Evolutionary conservation across 2,797 vertebrate species (phyloP).

Genomic region (Prionace glauca): DNA sequence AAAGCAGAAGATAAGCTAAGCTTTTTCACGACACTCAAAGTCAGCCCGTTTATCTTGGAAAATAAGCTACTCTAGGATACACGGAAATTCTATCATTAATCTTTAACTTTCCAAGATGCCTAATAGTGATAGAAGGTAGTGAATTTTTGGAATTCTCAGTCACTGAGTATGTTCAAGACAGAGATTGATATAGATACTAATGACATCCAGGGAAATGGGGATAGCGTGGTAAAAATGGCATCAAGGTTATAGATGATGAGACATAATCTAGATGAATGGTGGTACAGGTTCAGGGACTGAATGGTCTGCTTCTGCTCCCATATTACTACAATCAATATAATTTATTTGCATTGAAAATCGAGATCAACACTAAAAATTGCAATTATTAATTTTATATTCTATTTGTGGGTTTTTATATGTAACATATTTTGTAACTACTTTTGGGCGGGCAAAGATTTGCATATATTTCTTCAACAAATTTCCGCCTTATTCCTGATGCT

Average conservation of each 20-base stretch:
- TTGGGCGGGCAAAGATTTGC: not conserved
- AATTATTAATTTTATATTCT: not conserved
- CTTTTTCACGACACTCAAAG: not conserved
- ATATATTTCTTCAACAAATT: slow-evolving; percentile 7
- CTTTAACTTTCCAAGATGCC: not conserved
- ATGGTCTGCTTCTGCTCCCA: too few relatives aligned
- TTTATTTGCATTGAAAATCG: not conserved
- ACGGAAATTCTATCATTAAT: not conserved
- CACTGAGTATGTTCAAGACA: too few relatives aligned
- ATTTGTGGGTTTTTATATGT: not conserved
- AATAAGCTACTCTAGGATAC: not conserved
- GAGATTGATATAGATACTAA: too few relatives aligned
- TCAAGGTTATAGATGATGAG: too few relatives aligned
- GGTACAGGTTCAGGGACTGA: too few relatives aligned
- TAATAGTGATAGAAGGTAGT: not conserved
- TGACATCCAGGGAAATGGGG: too few relatives aligned
- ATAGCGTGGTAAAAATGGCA: too few relatives aligned
- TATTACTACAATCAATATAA: too few relatives aligned
- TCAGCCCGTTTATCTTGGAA: not conserved
- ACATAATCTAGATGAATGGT: too few relatives aligned
- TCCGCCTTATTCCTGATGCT: not conserved
- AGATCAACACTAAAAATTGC: not conserved
- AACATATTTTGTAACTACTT: not conserved
- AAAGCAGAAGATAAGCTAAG: not conserved
- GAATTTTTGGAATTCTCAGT: too few relatives aligned